A percentile compares a stretch with the other conserved stretches of the same genome.
Evolutionary conservation across 2,888 invertebrate genomes (phyloP).

Genomic region (Nasonia oneida): DNA sequence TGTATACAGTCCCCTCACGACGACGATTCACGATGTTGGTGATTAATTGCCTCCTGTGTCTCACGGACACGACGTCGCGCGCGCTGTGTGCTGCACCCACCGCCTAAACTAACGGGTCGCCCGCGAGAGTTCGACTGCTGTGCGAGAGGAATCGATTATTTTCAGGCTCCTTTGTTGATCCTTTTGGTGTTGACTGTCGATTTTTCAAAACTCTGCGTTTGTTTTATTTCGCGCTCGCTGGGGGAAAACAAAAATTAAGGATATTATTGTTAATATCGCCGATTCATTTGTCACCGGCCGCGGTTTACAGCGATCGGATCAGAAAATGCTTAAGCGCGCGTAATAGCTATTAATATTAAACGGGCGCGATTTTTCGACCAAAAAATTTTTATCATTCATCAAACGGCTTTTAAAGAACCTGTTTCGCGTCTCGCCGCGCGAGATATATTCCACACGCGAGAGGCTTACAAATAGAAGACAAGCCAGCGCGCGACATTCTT

Average conservation of each 20-base stretch:
- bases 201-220: background rate
- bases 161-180: slow-evolving; percentile 35
- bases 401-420: slow-evolving; percentile 30
- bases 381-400: slow-evolving; percentile 14
- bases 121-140: background rate
- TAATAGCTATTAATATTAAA: slow-evolving; percentile 42
- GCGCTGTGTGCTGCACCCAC: slow-evolving; percentile 41
- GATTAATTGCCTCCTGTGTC: slow-evolving; percentile 76
- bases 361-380: background rate
- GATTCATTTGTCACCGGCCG: slow-evolving; percentile 31
- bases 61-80: slow-evolving; percentile 40
- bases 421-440: background rate
- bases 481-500: slow-evolving; percentile 1
- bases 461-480: background rate
- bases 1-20: slow-evolving; percentile 19
- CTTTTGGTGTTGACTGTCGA: background rate
- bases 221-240: background rate
- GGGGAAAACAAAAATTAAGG: background rate
- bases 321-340: slow-evolving; percentile 7
- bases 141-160: slow-evolving; percentile 42
- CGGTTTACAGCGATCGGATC: background rate
- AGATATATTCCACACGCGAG: background rate
- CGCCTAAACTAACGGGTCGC: slow-evolving; percentile 55
- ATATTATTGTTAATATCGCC: slow-evolving; percentile 15
- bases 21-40: slow-evolving; percentile 72